These are phyloP conservation scores for Ichneumoninae sp. DNA, from an alignment of 2,888 invertebrate species.

Conservation along the genomic window DNA sequence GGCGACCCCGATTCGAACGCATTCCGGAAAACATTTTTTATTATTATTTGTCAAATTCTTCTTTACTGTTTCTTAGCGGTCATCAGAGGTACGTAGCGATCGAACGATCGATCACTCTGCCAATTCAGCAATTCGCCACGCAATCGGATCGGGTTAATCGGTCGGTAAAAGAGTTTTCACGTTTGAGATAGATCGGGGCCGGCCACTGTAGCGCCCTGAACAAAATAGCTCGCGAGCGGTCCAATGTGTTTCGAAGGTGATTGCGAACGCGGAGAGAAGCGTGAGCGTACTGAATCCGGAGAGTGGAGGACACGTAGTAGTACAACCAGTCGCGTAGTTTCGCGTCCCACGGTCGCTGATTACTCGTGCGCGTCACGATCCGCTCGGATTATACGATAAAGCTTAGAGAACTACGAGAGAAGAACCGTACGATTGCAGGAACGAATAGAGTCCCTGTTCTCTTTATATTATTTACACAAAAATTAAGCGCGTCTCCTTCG, in stretches of 20 bases:
- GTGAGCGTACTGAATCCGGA: conserved; percentile 19
- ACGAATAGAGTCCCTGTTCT: neutral
- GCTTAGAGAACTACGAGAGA: neutral
- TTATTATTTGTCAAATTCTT: neutral
- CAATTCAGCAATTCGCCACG: neutral
- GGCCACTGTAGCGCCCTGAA: neutral
- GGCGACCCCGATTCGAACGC: conserved; percentile 63
- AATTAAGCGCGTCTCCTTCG: neutral
- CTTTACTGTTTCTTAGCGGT: neutral
- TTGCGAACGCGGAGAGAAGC: conserved; percentile 23
- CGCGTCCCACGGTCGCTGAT: conserved; percentile 39
- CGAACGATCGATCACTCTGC: neutral
- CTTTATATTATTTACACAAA: neutral
- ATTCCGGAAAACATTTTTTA: conserved; percentile 66
- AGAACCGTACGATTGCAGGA: conserved; percentile 15
- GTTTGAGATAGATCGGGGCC: neutral
- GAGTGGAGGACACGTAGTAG: conserved; percentile 11
- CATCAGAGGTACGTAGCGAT: neutral
- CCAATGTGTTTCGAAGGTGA: conserved; percentile 17
- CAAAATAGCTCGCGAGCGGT: neutral
- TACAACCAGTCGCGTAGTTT: conserved; percentile 1
- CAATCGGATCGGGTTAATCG: conserved; percentile 8
- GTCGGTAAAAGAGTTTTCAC: conserved; percentile 55
- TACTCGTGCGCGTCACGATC: conserved; percentile 20
- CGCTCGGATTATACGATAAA: neutral